Evolutionary conservation across 2,888 invertebrate species (phyloP).

Genomic region (Camponotus fellah): DNA sequence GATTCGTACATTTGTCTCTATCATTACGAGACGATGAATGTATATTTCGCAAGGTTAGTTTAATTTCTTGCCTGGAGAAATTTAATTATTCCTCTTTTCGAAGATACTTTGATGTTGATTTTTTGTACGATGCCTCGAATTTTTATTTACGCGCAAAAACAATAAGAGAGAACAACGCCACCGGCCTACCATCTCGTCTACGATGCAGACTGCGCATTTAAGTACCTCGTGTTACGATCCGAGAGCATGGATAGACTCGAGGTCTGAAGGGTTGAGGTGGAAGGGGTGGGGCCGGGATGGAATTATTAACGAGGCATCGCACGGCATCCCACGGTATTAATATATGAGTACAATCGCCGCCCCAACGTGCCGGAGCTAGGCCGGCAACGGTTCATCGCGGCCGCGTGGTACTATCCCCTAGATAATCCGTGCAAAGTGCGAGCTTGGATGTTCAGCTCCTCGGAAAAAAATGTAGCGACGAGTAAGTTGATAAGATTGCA

Average conservation of each 20-base stretch:
- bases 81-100: neutral
- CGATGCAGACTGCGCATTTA: constrained; percentile 19
- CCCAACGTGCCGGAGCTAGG: constrained; percentile 58
- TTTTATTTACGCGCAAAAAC: constrained; percentile 16
- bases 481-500: constrained; percentile 24
- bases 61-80: neutral
- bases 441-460: constrained; percentile 37
- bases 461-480: constrained; percentile 50
- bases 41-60: neutral
- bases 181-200: constrained; percentile 10
- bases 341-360: constrained; percentile 76
- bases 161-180: neutral
- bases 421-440: constrained; percentile 48
- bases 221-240: constrained; percentile 61
- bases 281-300: constrained; percentile 51
- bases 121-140: neutral
- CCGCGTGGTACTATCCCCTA: neutral
- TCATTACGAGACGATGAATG: neutral
- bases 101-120: neutral
- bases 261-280: constrained; percentile 58
- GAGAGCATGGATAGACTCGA: constrained; percentile 53
- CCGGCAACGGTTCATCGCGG: constrained; percentile 37
- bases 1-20: neutral
- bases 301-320: constrained; percentile 80
- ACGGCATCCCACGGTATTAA: constrained; percentile 78